Evolutionary conservation across 2,113 vertebrate species (phyloP).

Genomic region (Misgurnus mizolepis): DNA sequence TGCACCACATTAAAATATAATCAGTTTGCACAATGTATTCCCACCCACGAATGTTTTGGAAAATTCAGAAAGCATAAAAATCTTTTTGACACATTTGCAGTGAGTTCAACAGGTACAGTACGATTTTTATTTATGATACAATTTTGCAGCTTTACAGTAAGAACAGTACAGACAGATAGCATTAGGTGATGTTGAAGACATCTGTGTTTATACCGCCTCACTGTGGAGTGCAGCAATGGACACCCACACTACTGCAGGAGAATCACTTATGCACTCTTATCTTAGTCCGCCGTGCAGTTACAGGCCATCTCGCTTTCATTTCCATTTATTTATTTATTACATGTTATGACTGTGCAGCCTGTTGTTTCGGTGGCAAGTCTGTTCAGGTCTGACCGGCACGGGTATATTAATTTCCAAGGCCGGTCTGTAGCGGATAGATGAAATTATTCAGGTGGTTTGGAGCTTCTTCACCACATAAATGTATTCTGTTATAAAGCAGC

Average conservation of each 20-base stretch:
- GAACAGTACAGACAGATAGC: neutral
- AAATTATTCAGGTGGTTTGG: slow-evolving; percentile 50
- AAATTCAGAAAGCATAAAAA: too few species aligned
- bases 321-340: slow-evolving; percentile 35
- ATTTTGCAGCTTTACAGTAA: neutral
- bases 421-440: slow-evolving; percentile 40
- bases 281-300: slow-evolving; percentile 65
- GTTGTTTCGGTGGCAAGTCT: slow-evolving; percentile 41
- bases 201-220: slow-evolving; percentile 35
- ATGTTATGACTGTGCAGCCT: slow-evolving; percentile 22
- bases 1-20: neutral
- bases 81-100: neutral
- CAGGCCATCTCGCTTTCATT: slow-evolving; percentile 69
- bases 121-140: neutral
- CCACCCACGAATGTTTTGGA: neutral
- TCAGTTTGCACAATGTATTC: neutral
- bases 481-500: slow-evolving; percentile 57
- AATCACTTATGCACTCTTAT: slow-evolving; percentile 50
- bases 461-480: slow-evolving; percentile 51
- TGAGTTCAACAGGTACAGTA: neutral
- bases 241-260: slow-evolving; percentile 49
- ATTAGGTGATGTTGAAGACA: neutral
- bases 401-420: slow-evolving; percentile 53
- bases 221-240: slow-evolving; percentile 55
- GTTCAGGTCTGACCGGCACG: slow-evolving; percentile 36